phyloP scores from a whole-genome alignment of 2,797 vertebrate genomes.

The Morelia viridis region DNA sequence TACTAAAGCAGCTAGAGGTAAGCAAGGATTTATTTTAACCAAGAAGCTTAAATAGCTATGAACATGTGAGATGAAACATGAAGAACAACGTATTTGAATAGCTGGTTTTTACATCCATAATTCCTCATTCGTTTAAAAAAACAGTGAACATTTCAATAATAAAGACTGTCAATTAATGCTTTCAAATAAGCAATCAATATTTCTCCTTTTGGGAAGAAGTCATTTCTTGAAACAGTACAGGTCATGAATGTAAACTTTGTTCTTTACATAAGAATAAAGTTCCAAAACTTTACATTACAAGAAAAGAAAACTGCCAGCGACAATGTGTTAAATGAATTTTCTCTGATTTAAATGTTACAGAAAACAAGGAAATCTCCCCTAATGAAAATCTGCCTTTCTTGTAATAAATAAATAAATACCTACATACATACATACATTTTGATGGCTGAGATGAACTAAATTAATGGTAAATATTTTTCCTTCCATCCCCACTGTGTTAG shows the following conservation, averaged over 20 bases:
- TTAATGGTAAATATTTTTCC: neutral
- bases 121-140: constrained; percentile 50
- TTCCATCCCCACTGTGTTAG: neutral
- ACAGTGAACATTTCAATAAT: constrained; percentile 40
- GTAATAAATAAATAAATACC: constrained; percentile 27
- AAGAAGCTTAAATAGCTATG: neutral
- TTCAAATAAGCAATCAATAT: constrained; percentile 44
- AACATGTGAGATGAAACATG: neutral
- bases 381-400: constrained; percentile 4
- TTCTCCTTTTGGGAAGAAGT: constrained; percentile 27
- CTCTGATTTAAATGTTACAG: neutral
- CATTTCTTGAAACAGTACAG: constrained; percentile 31
- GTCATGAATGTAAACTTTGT: neutral
- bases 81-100: neutral
- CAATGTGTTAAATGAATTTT: constrained; percentile 20
- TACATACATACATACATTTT: neutral
- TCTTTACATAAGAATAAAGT: neutral
- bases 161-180: constrained; percentile 37
- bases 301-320: neutral
- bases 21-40: neutral
- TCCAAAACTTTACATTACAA: neutral
- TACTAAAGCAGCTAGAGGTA: neutral
- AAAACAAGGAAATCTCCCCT: neutral
- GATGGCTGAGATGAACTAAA: constrained; percentile 9
- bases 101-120: constrained; percentile 33